These are phyloP conservation scores for Nannospalax galili DNA, from an alignment of 2,113 vertebrate species.

Conservation along the genomic window DNA sequence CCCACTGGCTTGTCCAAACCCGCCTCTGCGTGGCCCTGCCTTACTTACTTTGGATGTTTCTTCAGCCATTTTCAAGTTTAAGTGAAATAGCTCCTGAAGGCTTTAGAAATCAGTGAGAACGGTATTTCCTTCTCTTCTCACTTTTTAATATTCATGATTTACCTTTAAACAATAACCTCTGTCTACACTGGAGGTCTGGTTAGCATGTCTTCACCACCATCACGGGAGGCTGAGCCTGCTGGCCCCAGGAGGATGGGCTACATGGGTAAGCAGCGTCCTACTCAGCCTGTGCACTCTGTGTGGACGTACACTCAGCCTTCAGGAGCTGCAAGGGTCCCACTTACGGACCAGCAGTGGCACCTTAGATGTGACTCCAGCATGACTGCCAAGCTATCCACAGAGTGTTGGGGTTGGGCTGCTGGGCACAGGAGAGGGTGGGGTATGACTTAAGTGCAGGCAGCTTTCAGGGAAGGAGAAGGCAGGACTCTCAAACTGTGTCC, in stretches of 20 bases:
- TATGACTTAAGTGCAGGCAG: not conserved
- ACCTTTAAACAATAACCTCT: conserved; percentile 35
- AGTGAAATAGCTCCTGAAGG: conserved; percentile 40
- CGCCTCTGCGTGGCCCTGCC: not conserved
- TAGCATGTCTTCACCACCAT: no score
- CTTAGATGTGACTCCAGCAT: not conserved
- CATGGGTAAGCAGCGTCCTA: fast-evolving
- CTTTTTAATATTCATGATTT: conserved; percentile 77
- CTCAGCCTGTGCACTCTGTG: fast-evolving
- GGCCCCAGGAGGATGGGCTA: not conserved
- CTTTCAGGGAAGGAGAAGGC: not conserved
- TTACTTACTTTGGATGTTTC: fast-evolving
- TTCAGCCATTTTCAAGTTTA: not conserved
- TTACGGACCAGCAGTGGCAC: not conserved
- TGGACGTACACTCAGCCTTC: not conserved
- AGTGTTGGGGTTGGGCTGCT: fast-evolving
- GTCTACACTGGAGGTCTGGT: conserved; percentile 64
- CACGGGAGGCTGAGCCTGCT: not conserved
- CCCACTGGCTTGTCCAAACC: fast-evolving
- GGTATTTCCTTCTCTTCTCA: not conserved
- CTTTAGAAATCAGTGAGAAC: conserved; percentile 62
- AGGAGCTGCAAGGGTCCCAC: not conserved
- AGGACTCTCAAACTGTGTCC: not conserved
- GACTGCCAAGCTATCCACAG: no score
- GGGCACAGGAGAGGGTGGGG: fast-evolving